These are phyloP conservation scores for Poecilia gillii DNA, from an alignment of 2,797 vertebrate genomes.

Conservation along the genomic window DNA sequence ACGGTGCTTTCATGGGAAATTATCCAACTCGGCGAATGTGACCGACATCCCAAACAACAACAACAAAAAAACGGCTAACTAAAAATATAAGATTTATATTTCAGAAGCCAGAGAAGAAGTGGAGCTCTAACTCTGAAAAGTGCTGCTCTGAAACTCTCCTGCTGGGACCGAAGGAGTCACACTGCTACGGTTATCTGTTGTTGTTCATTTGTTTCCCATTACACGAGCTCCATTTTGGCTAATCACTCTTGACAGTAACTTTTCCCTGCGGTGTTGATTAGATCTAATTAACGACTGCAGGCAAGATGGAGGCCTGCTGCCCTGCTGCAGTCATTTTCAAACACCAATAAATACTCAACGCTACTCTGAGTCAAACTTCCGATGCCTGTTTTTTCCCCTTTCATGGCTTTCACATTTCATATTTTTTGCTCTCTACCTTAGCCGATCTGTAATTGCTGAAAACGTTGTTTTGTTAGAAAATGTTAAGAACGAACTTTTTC, in stretches of 20 bases:
- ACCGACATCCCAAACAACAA: conserved; percentile 1
- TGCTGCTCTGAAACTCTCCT: conserved; percentile 50
- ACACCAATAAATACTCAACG: conserved; percentile 53
- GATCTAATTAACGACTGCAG: conserved; percentile 79
- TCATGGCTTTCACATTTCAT: background rate
- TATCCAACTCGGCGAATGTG: background rate
- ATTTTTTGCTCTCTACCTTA: conserved; percentile 1
- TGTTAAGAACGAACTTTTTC: conserved; percentile 4
- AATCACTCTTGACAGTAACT: conserved; percentile 76
- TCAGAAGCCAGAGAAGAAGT: conserved; percentile 24
- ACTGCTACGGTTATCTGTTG: conserved; percentile 68
- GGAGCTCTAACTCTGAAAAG: conserved; percentile 34
- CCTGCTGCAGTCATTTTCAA: conserved; percentile 53
- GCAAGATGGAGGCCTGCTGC: conserved; percentile 60
- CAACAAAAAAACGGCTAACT: background rate
- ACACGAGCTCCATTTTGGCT: conserved; percentile 73
- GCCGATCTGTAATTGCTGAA: conserved; percentile 13
- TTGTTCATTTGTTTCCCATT: conserved; percentile 80
- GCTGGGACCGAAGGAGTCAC: conserved; percentile 63
- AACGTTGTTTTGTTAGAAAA: conserved; percentile 13
- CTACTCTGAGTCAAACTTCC: background rate
- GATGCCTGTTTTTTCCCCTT: background rate
- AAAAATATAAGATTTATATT: background rate
- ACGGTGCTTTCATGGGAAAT: conserved; percentile 16
- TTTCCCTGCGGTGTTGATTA: conserved; percentile 76